Evolutionary conservation across 1,140 invertebrate genomes (phyloP).

Genomic region (Aphaenogaster ashmeadi): DNA sequence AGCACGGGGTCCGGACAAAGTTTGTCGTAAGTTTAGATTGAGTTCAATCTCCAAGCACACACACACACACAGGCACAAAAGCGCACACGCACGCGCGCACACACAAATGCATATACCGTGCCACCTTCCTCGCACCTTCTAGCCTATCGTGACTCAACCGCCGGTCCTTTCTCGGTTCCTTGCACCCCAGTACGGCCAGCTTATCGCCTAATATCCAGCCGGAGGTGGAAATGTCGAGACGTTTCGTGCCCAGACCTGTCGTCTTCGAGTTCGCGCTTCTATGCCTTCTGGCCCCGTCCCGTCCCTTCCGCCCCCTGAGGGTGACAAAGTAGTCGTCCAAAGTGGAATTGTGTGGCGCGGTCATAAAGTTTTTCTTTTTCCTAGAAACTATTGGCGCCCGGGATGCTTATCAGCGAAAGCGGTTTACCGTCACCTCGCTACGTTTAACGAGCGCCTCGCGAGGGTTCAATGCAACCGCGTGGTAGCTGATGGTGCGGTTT

Average conservation of each 20-base stretch:
- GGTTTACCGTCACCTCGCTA: constrained; percentile 11
- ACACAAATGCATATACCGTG: background rate
- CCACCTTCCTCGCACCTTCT: constrained; percentile 51
- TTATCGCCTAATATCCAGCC: constrained; percentile 76
- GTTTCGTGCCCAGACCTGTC: constrained; percentile 58
- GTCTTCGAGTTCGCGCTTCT: background rate
- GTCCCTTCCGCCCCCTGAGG: background rate
- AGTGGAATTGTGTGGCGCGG: constrained; percentile 58
- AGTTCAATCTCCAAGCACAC: constrained; percentile 74
- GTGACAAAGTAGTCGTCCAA: constrained; percentile 65
- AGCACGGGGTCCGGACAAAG: constrained; percentile 61
- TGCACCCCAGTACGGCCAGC: constrained; percentile 12
- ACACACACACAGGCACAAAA: background rate
- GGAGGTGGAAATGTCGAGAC: constrained; percentile 68
- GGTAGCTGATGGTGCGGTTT: constrained; percentile 24
- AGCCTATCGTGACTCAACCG: constrained; percentile 29
- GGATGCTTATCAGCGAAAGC: constrained; percentile 36
- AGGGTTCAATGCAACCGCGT: constrained; percentile 6
- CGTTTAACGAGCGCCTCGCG: constrained; percentile 30
- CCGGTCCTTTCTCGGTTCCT: constrained; percentile 21
- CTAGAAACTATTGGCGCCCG: background rate
- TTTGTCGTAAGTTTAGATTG: constrained; percentile 81
- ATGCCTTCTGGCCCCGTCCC: background rate
- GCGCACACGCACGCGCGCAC: background rate
- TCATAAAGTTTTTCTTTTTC: constrained; percentile 12